Percentiles rank a stretch among this genome's conserved stretches.
Conservation (phyloP, 2,797 vertebrate species). For the Gymnoscopelus microlampas region DNA sequence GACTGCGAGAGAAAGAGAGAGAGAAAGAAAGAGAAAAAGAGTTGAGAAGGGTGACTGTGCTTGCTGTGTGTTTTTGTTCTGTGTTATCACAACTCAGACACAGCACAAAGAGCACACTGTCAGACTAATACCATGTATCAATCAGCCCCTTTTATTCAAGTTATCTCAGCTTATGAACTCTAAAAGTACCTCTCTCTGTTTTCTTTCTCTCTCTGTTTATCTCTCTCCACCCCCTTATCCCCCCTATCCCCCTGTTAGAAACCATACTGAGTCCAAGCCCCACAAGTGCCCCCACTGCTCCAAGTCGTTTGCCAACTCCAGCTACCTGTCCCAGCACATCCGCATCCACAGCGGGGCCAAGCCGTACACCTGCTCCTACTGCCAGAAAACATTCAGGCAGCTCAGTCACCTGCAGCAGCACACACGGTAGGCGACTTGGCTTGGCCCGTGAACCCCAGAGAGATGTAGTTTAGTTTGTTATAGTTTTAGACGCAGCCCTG, state of each 20-base stretch:
- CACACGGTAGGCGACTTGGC: conserved; percentile 87
- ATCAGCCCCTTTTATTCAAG: conserved; percentile 31
- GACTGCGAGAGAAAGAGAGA: conserved; percentile 41
- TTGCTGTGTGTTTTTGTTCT: conserved; percentile 77
- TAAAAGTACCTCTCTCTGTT: conserved; percentile 75
- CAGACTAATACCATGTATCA: conserved; percentile 9
- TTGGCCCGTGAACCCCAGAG: too few species aligned
- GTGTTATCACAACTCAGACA: conserved; percentile 78
- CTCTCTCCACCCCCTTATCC: conserved; percentile 22
- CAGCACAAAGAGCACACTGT: conserved; percentile 79
- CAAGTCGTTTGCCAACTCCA: conserved; percentile 99
- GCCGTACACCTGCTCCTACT: conserved; percentile 98
- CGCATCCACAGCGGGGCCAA: conserved; percentile 99
- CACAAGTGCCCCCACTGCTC: conserved; percentile 99
- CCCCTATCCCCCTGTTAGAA: conserved; percentile 68
- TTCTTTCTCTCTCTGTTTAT: conserved; percentile 46
- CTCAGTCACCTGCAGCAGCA: conserved; percentile 99
- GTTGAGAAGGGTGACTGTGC: conserved; percentile 75
- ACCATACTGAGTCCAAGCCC: conserved; percentile 91
- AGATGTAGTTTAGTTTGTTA: too few species aligned
- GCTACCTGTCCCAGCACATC: conserved; percentile 99
- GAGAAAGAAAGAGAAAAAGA: conserved; percentile 59
- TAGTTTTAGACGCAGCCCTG: too few species aligned
- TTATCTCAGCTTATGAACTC: conserved; percentile 65
- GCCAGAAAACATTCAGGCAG: conserved; percentile 99